These are phyloP conservation scores for Motacilla alba DNA, from an alignment of 2,113 vertebrate genomes.

Conservation along the genomic window DNA sequence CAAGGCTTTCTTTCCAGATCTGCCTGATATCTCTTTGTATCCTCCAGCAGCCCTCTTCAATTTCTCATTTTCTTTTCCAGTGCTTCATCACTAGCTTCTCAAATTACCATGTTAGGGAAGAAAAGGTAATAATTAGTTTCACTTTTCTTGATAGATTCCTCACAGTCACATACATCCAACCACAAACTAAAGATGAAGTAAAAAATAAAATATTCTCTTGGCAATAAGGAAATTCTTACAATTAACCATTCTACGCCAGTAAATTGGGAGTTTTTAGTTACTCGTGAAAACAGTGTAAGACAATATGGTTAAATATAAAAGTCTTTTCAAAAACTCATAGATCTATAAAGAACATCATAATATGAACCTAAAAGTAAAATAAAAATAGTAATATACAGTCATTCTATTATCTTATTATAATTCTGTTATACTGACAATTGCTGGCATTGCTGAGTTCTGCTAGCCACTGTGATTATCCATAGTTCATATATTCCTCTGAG, in stretches of 20 bases:
- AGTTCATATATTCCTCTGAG: not conserved
- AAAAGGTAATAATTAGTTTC: conserved; percentile 66
- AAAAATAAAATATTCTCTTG: not conserved
- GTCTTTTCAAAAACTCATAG: not conserved
- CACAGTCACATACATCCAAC: conserved; percentile 22
- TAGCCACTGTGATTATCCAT: not conserved
- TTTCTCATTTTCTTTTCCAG: conserved; percentile 55
- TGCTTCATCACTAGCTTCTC: conserved; percentile 27
- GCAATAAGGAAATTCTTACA: not conserved
- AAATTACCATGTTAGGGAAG: conserved; percentile 43
- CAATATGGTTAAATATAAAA: not conserved
- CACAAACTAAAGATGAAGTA: conserved; percentile 7
- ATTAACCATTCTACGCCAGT: not conserved
- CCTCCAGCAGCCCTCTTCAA: not conserved
- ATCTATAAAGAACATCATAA: not conserved
- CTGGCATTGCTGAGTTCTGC: not conserved
- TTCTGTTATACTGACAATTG: not conserved
- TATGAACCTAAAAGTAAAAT: not conserved
- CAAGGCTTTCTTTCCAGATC: conserved; percentile 37
- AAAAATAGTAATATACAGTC: not conserved
- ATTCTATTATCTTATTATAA: not conserved
- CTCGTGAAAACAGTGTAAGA: not conserved
- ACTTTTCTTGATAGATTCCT: conserved; percentile 39
- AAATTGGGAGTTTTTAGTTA: not conserved
- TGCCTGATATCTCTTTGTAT: conserved; percentile 30